A percentile compares a stretch with the other conserved stretches of the same genome.
These are phyloP conservation scores for Rhamnusium bicolor DNA, from an alignment of 2,888 invertebrate species.

Conservation along the genomic window DNA sequence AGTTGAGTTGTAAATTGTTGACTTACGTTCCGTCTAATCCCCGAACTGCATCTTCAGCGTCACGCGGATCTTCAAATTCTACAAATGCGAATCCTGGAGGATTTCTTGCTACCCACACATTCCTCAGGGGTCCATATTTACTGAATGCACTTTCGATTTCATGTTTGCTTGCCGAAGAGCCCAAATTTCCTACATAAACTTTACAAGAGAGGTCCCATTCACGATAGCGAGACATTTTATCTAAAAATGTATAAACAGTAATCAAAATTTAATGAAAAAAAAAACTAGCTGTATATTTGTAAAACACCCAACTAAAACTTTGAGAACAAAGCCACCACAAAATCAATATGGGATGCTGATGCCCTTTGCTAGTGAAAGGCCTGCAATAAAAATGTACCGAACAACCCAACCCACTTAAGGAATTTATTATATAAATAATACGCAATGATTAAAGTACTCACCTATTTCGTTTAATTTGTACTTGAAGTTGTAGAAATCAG, in stretches of 20 bases:
- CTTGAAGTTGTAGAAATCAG: background rate
- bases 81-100: constrained; percentile 97
- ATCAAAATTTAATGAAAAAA: no score
- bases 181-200: constrained; percentile 96
- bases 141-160: constrained; percentile 95
- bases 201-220: constrained; percentile 93
- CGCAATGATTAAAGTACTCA: background rate
- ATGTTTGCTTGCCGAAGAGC: constrained; percentile 91
- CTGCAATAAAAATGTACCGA: background rate
- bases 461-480: background rate
- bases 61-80: constrained; percentile 93
- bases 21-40: constrained; percentile 68
- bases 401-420: background rate
- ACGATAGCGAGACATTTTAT: constrained; percentile 80
- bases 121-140: constrained; percentile 91
- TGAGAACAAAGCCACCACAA: background rate
- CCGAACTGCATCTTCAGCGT: constrained; percentile 92
- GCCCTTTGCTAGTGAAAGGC: background rate
- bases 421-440: background rate
- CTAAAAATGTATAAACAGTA: no score
- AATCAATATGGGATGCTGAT: background rate
- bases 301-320: no score
- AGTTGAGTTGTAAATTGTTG: constrained; percentile 3
- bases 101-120: constrained; percentile 98
- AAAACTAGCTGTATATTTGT: no score